Evolutionary conservation across 2,888 invertebrate genomes (phyloP).

Genomic region (Physocephala rufipes): DNA sequence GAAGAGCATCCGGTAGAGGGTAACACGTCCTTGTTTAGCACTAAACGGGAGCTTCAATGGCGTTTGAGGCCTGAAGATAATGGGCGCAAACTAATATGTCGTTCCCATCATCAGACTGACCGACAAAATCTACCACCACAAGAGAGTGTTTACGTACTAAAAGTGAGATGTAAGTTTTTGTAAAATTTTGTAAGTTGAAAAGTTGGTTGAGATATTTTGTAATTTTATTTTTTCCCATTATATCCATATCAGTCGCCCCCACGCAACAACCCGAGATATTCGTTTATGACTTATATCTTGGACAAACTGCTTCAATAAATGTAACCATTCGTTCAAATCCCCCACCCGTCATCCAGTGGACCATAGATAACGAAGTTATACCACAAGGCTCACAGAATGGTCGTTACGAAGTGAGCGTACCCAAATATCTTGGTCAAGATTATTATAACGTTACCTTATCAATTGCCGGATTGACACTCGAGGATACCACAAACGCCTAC

Average conservation of each 20-base stretch:
- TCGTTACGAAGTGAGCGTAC: conserved; percentile 61
- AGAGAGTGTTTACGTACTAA: conserved; percentile 62
- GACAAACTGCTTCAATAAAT: conserved; percentile 75
- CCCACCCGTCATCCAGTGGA: conserved; percentile 76
- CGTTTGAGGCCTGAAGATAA: conserved; percentile 73
- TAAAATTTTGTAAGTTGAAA: neutral
- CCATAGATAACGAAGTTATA: conserved; percentile 69
- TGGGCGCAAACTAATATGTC: conserved; percentile 73
- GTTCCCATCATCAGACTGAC: conserved; percentile 71
- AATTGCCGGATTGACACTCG: conserved; percentile 75
- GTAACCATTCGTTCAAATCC: conserved; percentile 81
- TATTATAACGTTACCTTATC: conserved; percentile 75
- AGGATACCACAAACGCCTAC: conserved; percentile 79
- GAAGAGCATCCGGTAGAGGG: conserved; percentile 65
- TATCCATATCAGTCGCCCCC: conserved; percentile 71
- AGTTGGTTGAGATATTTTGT: too few species aligned
- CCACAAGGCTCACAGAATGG: conserved; percentile 66
- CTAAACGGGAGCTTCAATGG: conserved; percentile 74
- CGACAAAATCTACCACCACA: conserved; percentile 58
- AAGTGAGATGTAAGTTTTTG: conserved; percentile 71
- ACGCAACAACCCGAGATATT: conserved; percentile 70
- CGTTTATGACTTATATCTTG: conserved; percentile 79
- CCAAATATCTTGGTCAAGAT: conserved; percentile 68
- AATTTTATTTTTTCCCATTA: neutral
- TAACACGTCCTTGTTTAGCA: conserved; percentile 71